Evolutionary conservation across 2,797 vertebrate genomes (phyloP).

Genomic region (Mastacembelus armatus): DNA sequence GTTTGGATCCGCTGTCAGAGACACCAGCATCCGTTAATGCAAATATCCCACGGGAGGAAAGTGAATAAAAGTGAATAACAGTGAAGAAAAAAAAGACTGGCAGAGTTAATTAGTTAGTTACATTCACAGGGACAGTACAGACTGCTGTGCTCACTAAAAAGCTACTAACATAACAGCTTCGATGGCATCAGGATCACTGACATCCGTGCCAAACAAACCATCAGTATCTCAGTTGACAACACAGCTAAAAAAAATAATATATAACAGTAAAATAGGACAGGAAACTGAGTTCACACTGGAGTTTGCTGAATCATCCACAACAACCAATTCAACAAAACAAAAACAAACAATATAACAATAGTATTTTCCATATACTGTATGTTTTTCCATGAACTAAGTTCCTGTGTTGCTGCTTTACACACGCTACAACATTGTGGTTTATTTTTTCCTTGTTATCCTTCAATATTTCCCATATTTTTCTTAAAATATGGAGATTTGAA

Average conservation of each 20-base stretch:
- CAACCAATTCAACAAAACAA: neutral
- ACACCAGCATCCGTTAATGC: conserved; percentile 28
- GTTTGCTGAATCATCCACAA: neutral
- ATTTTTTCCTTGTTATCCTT: neutral
- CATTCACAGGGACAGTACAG: neutral
- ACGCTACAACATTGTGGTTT: no score
- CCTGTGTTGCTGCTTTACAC: neutral
- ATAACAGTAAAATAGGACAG: neutral
- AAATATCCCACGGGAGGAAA: neutral
- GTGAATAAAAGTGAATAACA: conserved; percentile 17
- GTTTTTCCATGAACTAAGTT: no score
- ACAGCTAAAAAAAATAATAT: neutral
- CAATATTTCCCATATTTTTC: neutral
- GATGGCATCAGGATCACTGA: conserved; percentile 7
- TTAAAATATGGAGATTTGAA: neutral
- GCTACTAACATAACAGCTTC: conserved; percentile 5
- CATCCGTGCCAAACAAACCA: conserved; percentile 1
- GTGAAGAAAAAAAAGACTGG: neutral
- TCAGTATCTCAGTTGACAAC: neutral
- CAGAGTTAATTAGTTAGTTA: conserved; percentile 1
- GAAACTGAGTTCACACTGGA: neutral
- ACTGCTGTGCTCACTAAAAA: conserved; percentile 1
- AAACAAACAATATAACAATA: no score
- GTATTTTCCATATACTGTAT: neutral
- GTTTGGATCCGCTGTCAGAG: conserved; percentile 91